Evolutionary conservation across 1,140 invertebrate genomes (phyloP), one percentile per base, ranked within the genome.

Genomic region (Hycleus cichorii): DNA sequence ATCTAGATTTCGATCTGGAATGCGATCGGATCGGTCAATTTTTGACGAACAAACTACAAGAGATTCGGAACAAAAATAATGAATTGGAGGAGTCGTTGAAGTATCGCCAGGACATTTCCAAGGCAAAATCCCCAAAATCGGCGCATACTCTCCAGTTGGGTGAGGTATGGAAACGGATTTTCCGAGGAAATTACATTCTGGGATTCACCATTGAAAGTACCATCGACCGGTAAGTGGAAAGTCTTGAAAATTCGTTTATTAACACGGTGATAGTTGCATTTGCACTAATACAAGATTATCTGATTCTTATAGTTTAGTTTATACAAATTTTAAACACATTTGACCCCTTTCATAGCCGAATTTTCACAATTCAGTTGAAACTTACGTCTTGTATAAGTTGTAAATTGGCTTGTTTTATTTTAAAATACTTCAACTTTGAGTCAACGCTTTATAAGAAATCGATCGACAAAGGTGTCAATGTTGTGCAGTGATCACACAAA

Each of bases 131-230:
- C 3, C 46, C n/a, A 26, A 39, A n/a, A 38, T 50, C 4, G 27
- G 38, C 39, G 39, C 32, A 32, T 7, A 32, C 4, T 32, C 7
- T 32, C 7, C 32, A 32, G 32, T 42, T 44, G 8, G 26, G 39
- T 7, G 32, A 40, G 47, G 9, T 42, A 32, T 65, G 60, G 58
- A 64, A 60, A 25, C 60, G 51, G 54, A 45, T 54, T 12, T 49
- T 57, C 9, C 60, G 63, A 26, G 39, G 40, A 3, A 67, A 59
- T 57, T 67, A 49, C 47, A 54, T 60, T 1, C 8, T 67, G 10
- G 60, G 65, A 7, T 51, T 64, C 12, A 38, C 39, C 24, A 40
- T 67, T 38, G 50, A 38, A 38, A 64, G 63, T 40, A 47, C 48
- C 4, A n/a, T n/a, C 2, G 12, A 46, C 7, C 32, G 18, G 60